Conservation (phyloP, 1,140 invertebrate genomes). For the Anadara kagoshimensis region DNA sequence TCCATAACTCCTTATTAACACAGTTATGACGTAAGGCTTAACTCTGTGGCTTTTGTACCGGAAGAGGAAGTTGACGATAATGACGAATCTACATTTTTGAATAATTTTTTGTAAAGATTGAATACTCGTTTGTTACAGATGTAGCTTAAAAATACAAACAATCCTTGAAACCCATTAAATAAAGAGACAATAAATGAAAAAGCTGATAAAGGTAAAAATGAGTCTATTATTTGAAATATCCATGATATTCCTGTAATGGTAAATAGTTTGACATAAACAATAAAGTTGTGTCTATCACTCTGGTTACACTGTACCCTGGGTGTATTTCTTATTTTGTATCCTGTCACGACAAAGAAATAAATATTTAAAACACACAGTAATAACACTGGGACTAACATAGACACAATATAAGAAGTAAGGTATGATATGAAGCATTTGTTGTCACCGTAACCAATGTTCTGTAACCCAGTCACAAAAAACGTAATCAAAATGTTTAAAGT, state of each 20-base stretch:
- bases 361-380: constrained; percentile 19
- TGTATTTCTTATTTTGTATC: constrained; percentile 12
- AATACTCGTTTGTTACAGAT: constrained; percentile 19
- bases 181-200: constrained; percentile 11
- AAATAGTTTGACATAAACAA: constrained; percentile 26
- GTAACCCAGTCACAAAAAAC: neutral
- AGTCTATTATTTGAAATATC: constrained; percentile 22
- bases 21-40: too few species aligned
- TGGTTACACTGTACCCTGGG: constrained; percentile 2
- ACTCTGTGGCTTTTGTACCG: too few species aligned
- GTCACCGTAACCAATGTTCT: constrained; percentile 22
- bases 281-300: constrained; percentile 1
- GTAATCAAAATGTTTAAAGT: constrained; percentile 9
- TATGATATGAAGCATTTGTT: constrained; percentile 6
- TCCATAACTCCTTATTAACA: too few species aligned
- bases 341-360: constrained; percentile 13
- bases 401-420: constrained; percentile 6
- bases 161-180: constrained; percentile 16
- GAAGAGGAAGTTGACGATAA: too few species aligned
- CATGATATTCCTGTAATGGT: constrained; percentile 20
- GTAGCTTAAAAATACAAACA: constrained; percentile 20
- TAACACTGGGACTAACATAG: constrained; percentile 8
- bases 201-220: constrained; percentile 7
- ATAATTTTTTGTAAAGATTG: neutral
- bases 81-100: too few species aligned